phyloP scores from a whole-genome alignment of 2,797 vertebrate species.

The Gallinago stenura region DNA sequence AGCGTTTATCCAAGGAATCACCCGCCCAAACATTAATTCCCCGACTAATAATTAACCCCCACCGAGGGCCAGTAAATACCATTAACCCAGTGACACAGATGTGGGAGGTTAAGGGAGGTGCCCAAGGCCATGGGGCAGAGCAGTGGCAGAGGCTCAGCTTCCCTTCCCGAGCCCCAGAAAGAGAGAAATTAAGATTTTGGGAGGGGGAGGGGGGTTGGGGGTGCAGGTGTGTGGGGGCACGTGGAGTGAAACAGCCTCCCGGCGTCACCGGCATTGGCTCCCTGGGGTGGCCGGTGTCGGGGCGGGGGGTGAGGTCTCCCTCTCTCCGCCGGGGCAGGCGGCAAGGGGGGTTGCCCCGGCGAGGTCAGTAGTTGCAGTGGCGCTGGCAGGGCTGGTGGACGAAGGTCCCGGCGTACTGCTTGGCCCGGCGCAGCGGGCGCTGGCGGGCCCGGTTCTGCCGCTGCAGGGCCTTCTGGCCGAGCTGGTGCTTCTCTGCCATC shows the following conservation, averaged over 20 bases:
- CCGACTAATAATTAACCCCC: no score
- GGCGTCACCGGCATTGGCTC: not conserved
- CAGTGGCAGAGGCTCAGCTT: no score
- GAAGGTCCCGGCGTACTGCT: constrained; percentile 83
- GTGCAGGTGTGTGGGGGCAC: not conserved
- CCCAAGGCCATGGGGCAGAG: no score
- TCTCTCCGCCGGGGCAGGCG: accelerated
- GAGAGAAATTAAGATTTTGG: not conserved
- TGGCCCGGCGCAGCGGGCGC: constrained; percentile 83
- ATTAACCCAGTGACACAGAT: no score
- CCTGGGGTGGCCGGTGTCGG: not conserved
- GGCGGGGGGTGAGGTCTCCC: not conserved
- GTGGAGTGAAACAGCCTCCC: not conserved
- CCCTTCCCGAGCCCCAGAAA: no score
- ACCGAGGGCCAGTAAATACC: no score
- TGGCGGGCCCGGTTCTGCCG: constrained; percentile 92
- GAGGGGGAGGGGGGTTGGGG: not conserved
- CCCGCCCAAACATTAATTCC: no score
- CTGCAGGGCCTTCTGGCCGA: constrained; percentile 90
- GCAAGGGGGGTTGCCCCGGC: not conserved
- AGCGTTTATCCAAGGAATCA: no score
- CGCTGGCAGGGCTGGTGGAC: constrained; percentile 96
- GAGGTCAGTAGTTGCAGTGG: constrained; percentile 91
- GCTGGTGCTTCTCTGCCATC: constrained; percentile 86
- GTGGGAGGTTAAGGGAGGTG: no score